Evolutionary conservation across 2,113 vertebrate genomes (phyloP), one percentile per base, ranked within the genome.

Genomic region (Caretta caretta): DNA sequence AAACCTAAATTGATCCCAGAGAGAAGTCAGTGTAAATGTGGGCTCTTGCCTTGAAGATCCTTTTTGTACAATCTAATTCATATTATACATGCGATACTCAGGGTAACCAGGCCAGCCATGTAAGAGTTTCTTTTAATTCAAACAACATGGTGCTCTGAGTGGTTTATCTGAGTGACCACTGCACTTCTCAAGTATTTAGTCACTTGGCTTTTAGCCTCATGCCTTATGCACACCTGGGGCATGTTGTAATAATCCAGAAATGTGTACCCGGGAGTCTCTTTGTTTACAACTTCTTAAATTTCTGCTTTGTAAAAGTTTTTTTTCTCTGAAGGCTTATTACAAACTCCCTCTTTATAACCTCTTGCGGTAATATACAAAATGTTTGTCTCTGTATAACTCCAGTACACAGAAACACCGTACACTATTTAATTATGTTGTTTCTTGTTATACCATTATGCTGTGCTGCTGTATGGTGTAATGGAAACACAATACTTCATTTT

Each of bases 361-460:
- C 42, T 84, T 82, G 80, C 88, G 35, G 16, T n/a, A 48, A 56
- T 57, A 5, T 53, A 27, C 4, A 88, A 19, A 80, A 38, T 88
- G 53, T 0, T 2, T 88, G 56, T 8, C 38, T 50, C 48, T 4
- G 5, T 53, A 2, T 87, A 81, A 27, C 57, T 80, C 59, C 84
- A 88, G 49, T 75, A 76, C 62, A 87, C 82, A 91, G 87, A 53
- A 94, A 11, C 22, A 82, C 27, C 1, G 2, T 54, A 42, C 78
- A 57, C 22, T 53, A 22, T 96, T 95, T 93, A 65, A 84, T 96
- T 83, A 83, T 49, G 38, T 76, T 24, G 22, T 46, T n/a, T 75
- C 81, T 83, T 86, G 8, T 75, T 92, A 4, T 83, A 31, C 85
- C 56, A 11, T 53, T 0, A 0, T 38, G 27, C 57, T 89, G 46